Conservation (phyloP, 1,140 invertebrate genomes). For the Choristoneura fumiferana region DNA sequence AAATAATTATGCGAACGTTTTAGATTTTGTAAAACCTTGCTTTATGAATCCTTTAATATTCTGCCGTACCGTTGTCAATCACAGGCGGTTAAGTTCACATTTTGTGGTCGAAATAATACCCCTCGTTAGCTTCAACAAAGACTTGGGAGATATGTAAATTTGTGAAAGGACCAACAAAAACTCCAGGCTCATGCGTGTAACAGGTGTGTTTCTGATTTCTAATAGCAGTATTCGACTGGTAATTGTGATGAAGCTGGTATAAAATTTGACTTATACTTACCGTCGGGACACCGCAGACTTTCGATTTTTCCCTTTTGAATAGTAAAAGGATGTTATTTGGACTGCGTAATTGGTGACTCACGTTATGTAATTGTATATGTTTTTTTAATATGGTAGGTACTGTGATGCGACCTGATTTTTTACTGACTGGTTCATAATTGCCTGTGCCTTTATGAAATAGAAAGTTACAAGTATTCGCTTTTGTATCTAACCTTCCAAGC, state of each 20-base stretch:
- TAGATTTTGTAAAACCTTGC: conserved; percentile 30
- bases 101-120: conserved; percentile 74
- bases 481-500: too few relatives aligned
- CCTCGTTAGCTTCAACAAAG: conserved; percentile 68
- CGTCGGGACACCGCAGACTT: conserved; percentile 41
- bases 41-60: conserved; percentile 44
- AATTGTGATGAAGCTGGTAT: conserved; percentile 49
- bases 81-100: conserved; percentile 59
- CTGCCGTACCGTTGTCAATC: conserved; percentile 59
- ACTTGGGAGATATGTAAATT: conserved; percentile 72
- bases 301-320: conserved; percentile 41
- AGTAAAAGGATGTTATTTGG: background rate
- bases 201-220: conserved; percentile 70
- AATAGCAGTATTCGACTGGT: conserved; percentile 60
- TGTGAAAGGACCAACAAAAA: conserved; percentile 68
- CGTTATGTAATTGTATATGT: too few relatives aligned
- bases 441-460: too few relatives aligned
- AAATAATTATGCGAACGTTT: conserved; percentile 45
- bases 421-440: too few relatives aligned
- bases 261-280: conserved; percentile 47
- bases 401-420: too few relatives aligned
- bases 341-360: background rate
- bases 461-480: too few relatives aligned
- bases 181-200: conserved; percentile 58
- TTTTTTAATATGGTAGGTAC: too few relatives aligned